Percentiles rank a stretch among this genome's conserved stretches.
Conservation (phyloP, 2,113 vertebrate genomes). For the Rhipidura dahli region DNA sequence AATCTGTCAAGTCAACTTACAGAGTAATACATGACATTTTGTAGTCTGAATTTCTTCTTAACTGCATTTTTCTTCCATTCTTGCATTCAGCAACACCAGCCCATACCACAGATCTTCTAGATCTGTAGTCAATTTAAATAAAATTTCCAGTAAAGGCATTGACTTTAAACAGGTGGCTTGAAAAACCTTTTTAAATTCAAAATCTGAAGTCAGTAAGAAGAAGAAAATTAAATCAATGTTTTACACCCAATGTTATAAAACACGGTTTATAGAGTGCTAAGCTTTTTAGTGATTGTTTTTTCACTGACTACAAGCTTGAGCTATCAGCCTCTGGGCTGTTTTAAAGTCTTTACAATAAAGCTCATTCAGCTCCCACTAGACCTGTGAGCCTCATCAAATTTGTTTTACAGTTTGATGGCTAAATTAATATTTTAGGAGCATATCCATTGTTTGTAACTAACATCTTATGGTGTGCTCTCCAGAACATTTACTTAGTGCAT, state of each 20-base stretch:
- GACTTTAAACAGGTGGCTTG: not conserved
- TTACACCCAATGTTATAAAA: not conserved
- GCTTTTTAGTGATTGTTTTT: not conserved
- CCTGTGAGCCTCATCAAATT: not conserved
- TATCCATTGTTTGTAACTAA: not conserved
- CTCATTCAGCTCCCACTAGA: not conserved
- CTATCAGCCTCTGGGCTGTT: not conserved
- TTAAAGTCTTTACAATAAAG: not conserved
- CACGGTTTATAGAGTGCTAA: not conserved
- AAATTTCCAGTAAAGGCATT: not conserved
- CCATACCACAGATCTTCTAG: not conserved
- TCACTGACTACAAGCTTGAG: not conserved
- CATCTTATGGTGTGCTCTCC: not conserved
- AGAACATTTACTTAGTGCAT: not conserved
- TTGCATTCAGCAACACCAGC: not conserved
- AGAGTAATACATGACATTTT: not conserved
- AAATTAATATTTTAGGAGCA: not conserved
- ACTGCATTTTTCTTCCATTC: not conserved
- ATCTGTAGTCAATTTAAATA: not conserved
- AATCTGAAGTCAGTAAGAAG: not conserved
- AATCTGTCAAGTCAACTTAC: not conserved
- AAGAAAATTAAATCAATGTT: not conserved
- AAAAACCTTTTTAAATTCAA: not conserved
- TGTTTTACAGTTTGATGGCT: not conserved
- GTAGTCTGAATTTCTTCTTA: not conserved